Conservation (phyloP, 2,113 vertebrate genomes). For the Brachypodius melanocephalos region DNA sequence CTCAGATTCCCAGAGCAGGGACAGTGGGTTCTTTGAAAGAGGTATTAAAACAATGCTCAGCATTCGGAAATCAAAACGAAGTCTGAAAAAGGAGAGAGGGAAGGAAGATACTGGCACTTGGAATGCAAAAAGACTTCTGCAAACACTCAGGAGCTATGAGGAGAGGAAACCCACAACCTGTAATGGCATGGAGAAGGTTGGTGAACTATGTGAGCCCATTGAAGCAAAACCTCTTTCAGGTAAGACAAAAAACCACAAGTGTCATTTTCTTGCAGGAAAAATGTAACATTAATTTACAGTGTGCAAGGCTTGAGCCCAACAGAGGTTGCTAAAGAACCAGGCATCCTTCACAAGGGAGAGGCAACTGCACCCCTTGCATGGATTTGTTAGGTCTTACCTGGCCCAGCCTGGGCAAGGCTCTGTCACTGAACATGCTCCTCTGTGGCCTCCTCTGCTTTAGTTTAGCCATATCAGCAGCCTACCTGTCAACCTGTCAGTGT, state of each 20-base stretch:
- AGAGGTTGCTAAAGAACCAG: background rate
- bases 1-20: background rate
- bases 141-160: background rate
- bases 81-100: background rate
- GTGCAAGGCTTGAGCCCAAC: background rate
- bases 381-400: rapidly evolving
- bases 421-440: background rate
- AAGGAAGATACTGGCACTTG: background rate
- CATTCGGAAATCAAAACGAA: background rate
- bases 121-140: background rate
- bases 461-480: background rate
- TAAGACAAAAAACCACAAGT: background rate
- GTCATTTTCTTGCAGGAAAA: background rate
- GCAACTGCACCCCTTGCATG: background rate
- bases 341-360: background rate
- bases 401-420: background rate
- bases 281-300: background rate
- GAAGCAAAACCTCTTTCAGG: conserved; percentile 57
- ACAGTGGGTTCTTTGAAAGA: conserved; percentile 8
- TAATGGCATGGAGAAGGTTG: background rate
- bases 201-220: background rate
- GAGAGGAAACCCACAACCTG: background rate
- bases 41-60: conserved; percentile 19
- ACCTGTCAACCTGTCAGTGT: background rate
- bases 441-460: background rate